These are phyloP conservation scores for Acropora yongei DNA, from an alignment of 64 coral and sea anemone genomes.

Conservation along the genomic window DNA sequence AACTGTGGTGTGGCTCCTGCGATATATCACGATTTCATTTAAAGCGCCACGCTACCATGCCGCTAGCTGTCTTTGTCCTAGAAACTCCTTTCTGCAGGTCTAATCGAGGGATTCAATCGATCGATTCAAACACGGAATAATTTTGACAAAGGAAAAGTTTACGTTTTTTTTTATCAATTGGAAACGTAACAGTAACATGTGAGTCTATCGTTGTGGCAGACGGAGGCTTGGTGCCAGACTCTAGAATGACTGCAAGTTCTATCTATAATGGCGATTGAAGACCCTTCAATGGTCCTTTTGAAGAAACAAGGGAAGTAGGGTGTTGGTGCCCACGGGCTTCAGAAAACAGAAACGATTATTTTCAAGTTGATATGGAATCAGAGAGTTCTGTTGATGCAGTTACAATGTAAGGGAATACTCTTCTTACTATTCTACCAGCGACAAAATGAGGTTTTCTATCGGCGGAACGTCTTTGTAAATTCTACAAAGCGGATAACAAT, in stretches of 20 bases:
- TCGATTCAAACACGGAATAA: too few species aligned
- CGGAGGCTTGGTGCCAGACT: background rate
- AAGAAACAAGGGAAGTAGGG: background rate
- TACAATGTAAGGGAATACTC: conserved; percentile 18
- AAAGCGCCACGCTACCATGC: too few species aligned
- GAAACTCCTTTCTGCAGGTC: too few species aligned
- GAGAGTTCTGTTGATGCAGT: conserved; percentile 29
- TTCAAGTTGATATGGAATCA: conserved; percentile 55
- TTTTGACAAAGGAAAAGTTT: too few species aligned
- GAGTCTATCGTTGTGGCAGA: background rate
- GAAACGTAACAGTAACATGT: background rate
- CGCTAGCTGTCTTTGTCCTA: too few species aligned
- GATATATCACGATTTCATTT: too few species aligned
- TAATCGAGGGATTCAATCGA: too few species aligned
- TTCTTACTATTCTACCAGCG: background rate
- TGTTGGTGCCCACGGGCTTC: background rate
- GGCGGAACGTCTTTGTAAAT: conserved; percentile 1
- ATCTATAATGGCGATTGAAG: background rate
- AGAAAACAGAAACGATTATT: background rate
- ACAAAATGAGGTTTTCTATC: conserved; percentile 25
- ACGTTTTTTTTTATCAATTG: too few species aligned
- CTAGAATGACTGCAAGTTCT: background rate
- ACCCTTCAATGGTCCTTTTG: background rate
- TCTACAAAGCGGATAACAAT: conserved; percentile 21
- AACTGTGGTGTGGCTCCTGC: too few species aligned